phyloP scores from a whole-genome alignment of 2,888 invertebrate genomes.

The Cryptus armator region DNA sequence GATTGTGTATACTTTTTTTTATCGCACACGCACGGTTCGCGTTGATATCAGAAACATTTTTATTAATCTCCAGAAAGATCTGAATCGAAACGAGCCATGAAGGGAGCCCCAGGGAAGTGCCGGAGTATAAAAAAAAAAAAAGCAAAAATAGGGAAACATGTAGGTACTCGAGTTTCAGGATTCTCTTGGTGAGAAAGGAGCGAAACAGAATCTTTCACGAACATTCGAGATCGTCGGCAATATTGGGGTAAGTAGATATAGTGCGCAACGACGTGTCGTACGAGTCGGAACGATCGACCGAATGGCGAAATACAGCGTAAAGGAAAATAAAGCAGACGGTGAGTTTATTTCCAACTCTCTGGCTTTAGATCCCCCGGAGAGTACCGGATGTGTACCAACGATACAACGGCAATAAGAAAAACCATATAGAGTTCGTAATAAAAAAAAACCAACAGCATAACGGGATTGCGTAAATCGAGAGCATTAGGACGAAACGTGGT shows the following conservation, averaged over 20 bases:
- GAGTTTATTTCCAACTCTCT: background rate
- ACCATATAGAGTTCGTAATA: background rate
- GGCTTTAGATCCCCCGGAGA: conserved; percentile 2
- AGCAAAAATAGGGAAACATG: background rate
- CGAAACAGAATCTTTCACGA: conserved; percentile 1
- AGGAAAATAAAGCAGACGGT: background rate
- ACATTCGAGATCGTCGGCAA: background rate
- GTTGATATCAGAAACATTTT: background rate
- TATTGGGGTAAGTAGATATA: background rate
- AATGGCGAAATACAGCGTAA: conserved; percentile 3
- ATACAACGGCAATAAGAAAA: background rate
- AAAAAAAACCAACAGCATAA: background rate
- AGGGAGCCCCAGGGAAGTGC: background rate
- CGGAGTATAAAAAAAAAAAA: background rate
- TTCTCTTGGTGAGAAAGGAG: background rate
- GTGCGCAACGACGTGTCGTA: conserved; percentile 12
- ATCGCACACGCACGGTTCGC: conserved; percentile 6
- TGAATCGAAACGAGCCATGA: conserved; percentile 44
- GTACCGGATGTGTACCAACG: background rate
- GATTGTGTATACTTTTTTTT: conserved; percentile 35
- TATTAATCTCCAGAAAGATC: conserved; percentile 27
- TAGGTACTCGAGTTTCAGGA: background rate
- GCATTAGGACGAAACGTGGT: background rate
- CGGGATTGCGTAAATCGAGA: background rate
- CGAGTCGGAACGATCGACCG: conserved; percentile 3